phyloP scores from a whole-genome alignment of 2,888 invertebrate species.

The Lasioglossum leucozonium region DNA sequence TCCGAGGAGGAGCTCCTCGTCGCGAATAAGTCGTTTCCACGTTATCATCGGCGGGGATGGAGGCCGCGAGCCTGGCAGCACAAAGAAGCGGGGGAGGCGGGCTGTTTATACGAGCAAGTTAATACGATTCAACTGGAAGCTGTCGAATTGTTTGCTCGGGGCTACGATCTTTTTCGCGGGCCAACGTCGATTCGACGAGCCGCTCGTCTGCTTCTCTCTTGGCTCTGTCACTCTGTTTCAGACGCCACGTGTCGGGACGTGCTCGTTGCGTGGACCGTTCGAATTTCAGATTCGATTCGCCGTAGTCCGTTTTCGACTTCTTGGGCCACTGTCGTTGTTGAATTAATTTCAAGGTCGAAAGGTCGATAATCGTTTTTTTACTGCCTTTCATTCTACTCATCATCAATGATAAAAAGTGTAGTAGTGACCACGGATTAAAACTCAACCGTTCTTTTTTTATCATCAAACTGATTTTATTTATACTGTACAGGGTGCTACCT shows the following conservation, averaged over 20 bases:
- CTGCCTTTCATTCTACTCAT: too few relatives aligned
- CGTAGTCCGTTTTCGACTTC: too few relatives aligned
- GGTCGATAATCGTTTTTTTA: too few relatives aligned
- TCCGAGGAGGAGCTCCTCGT: not conserved
- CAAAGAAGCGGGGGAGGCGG: not conserved
- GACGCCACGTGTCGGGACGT: not conserved
- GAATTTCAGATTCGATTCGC: too few relatives aligned
- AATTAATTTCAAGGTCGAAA: too few relatives aligned
- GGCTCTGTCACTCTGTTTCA: not conserved
- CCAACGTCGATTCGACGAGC: not conserved
- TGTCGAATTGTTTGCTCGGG: slow-evolving; percentile 1
- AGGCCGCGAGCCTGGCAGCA: not conserved
- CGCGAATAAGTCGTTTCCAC: not conserved
- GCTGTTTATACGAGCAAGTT: slow-evolving; percentile 10
- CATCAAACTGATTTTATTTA: too few relatives aligned
- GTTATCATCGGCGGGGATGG: not conserved
- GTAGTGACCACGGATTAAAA: too few relatives aligned
- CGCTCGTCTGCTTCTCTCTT: not conserved
- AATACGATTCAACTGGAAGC: slow-evolving; percentile 15
- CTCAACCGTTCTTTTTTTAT: too few relatives aligned
- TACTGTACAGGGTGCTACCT: too few relatives aligned
- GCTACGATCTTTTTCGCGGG: not conserved
- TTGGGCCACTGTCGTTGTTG: too few relatives aligned
- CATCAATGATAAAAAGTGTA: too few relatives aligned
- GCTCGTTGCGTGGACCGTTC: not conserved